Percentiles rank a stretch among this genome's conserved stretches.
phyloP scores from a whole-genome alignment of 2,797 vertebrate species.

The Poeciliopsis infans region DNA sequence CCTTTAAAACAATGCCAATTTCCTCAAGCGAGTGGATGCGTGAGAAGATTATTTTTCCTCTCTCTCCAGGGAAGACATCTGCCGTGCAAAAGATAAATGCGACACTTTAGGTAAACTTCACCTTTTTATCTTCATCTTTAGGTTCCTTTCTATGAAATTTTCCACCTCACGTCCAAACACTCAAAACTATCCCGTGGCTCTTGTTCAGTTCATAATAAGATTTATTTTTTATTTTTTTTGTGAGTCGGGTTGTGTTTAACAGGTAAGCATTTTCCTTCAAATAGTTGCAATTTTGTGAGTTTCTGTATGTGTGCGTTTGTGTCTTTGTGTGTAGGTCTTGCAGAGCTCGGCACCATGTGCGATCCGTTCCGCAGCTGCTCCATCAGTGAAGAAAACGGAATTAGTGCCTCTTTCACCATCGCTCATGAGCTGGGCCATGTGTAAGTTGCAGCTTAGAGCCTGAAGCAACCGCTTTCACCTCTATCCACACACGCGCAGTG shows the following conservation, averaged over 20 bases:
- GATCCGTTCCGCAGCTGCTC: conserved; percentile 94
- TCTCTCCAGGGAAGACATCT: conserved; percentile 92
- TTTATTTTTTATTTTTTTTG: conserved; percentile 51
- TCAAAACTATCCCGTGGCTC: conserved; percentile 54
- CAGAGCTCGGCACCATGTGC: conserved; percentile 96
- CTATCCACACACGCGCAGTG: conserved; percentile 12
- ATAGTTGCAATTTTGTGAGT: conserved; percentile 33
- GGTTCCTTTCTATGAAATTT: conserved; percentile 38
- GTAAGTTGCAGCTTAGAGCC: conserved; percentile 83
- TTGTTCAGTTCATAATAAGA: conserved; percentile 66
- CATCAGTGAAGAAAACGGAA: conserved; percentile 96
- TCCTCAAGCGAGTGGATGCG: not conserved
- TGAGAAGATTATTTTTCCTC: conserved; percentile 11
- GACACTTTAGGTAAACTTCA: conserved; percentile 93
- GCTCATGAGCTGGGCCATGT: conserved; percentile 97
- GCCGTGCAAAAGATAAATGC: conserved; percentile 94
- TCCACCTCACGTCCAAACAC: conserved; percentile 38
- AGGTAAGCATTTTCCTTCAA: conserved; percentile 32
- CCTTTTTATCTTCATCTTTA: conserved; percentile 6
- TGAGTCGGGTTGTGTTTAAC: not conserved
- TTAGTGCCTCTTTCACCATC: conserved; percentile 96
- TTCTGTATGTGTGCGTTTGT: conserved; percentile 5
- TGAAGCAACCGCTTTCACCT: conserved; percentile 10
- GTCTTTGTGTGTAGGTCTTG: conserved; percentile 84
- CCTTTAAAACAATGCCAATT: not conserved